Percentiles rank a stretch among this genome's conserved stretches.
phyloP scores from a whole-genome alignment of 1,140 invertebrate genomes.

The Zaprionus ghesquierei region DNA sequence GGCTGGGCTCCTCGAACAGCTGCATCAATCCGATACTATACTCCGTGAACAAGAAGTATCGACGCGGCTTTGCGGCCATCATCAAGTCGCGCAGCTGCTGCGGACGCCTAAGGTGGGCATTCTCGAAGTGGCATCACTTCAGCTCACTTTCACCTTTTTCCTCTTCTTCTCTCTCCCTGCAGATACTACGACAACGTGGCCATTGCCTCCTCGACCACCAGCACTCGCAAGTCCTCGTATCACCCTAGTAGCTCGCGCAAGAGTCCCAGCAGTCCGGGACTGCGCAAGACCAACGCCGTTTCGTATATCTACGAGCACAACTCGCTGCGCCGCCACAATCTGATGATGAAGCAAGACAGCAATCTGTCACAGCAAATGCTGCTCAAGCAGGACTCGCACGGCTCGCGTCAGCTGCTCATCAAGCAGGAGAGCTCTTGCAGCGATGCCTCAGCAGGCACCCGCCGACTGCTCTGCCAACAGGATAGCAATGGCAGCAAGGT shows the following conservation, averaged over 20 bases:
- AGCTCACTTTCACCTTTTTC: not conserved
- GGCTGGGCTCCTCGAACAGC: slow-evolving; percentile 97
- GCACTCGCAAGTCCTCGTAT: slow-evolving; percentile 91
- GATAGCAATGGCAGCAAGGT: slow-evolving; percentile 81
- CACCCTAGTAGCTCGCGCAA: slow-evolving; percentile 88
- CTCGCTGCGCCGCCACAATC: slow-evolving; percentile 71
- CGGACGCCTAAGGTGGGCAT: slow-evolving; percentile 87
- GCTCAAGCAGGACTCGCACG: slow-evolving; percentile 81
- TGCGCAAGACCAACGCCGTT: slow-evolving; percentile 87
- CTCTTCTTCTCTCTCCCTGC: not conserved
- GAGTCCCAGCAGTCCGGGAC: slow-evolving; percentile 84
- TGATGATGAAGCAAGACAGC: slow-evolving; percentile 81
- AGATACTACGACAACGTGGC: slow-evolving; percentile 90
- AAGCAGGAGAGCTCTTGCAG: slow-evolving; percentile 82
- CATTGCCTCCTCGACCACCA: slow-evolving; percentile 91
- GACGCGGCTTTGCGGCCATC: slow-evolving; percentile 95
- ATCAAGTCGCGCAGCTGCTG: slow-evolving; percentile 92
- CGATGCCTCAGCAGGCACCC: slow-evolving; percentile 57
- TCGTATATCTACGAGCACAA: slow-evolving; percentile 87
- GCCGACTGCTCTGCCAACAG: slow-evolving; percentile 76
- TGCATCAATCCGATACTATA: slow-evolving; percentile 98
- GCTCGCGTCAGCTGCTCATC: slow-evolving; percentile 78
- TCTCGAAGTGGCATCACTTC: not conserved
- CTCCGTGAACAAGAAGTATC: slow-evolving; percentile 98
- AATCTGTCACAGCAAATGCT: slow-evolving; percentile 82